phyloP scores from a whole-genome alignment of 1,140 invertebrate species.

The Macrostomum lignano region DNA sequence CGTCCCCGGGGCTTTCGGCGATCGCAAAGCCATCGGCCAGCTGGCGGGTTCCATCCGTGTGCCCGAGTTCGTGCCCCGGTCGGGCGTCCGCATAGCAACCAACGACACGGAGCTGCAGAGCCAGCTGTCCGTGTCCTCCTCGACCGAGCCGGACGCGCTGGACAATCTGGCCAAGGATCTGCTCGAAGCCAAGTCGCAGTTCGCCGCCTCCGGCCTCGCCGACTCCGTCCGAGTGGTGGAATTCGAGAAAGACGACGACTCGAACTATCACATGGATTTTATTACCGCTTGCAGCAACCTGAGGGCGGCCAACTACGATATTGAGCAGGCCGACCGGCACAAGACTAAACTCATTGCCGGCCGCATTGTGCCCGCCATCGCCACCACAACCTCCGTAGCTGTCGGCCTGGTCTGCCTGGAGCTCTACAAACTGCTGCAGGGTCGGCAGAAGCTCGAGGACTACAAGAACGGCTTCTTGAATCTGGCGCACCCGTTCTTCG shows the following conservation, averaged over 20 bases:
- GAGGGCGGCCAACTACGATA: conserved; percentile 77
- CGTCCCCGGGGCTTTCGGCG: conserved; percentile 27
- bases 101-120: conserved; percentile 62
- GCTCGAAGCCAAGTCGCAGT: too few relatives aligned
- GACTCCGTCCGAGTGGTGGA: conserved; percentile 38
- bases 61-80: conserved; percentile 60
- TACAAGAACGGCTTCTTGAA: conserved; percentile 94
- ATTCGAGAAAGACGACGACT: conserved; percentile 94
- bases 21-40: conserved; percentile 38
- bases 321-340: conserved; percentile 65
- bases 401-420: conserved; percentile 74
- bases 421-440: conserved; percentile 45
- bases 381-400: conserved; percentile 83
- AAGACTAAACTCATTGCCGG: conserved; percentile 91
- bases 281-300: conserved; percentile 87
- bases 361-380: conserved; percentile 93
- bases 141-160: too few relatives aligned
- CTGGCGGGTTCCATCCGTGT: conserved; percentile 37
- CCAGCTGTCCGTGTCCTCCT: too few relatives aligned
- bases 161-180: too few relatives aligned
- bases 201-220: too few relatives aligned
- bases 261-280: conserved; percentile 93
- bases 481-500: conserved; percentile 76
- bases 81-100: conserved; percentile 80
- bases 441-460: conserved; percentile 33